Percentiles rank a stretch among this genome's conserved stretches.
Conservation (phyloP, 2,888 invertebrate genomes). For the Ophion slaviceki region DNA sequence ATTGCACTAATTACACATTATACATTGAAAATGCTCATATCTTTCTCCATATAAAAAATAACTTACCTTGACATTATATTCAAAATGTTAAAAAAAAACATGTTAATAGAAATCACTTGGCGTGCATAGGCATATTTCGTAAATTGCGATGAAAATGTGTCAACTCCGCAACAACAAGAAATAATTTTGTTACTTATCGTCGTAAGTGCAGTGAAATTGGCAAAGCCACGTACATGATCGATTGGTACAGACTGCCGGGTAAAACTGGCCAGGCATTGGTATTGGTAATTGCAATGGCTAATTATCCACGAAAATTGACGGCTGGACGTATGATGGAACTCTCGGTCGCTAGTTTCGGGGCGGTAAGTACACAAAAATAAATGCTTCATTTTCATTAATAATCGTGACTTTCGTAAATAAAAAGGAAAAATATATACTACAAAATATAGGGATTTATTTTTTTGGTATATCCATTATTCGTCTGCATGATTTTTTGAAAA, state of each 20-base stretch:
- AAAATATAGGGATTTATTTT: not conserved
- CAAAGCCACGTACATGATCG: constrained; percentile 72
- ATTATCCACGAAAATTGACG: constrained; percentile 73
- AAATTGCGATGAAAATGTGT: too few species aligned
- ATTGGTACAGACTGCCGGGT: constrained; percentile 75
- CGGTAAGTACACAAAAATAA: constrained; percentile 70
- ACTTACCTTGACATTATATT: too few species aligned
- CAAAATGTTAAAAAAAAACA: too few species aligned
- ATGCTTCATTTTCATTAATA: not conserved
- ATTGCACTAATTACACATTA: too few species aligned
- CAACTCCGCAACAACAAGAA: too few species aligned
- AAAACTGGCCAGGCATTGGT: constrained; percentile 71
- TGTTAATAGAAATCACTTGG: too few species aligned
- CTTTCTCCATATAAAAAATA: too few species aligned
- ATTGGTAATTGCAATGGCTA: constrained; percentile 72
- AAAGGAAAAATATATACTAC: not conserved
- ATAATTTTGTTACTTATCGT: not conserved
- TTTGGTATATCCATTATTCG: too few species aligned
- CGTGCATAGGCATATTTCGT: too few species aligned
- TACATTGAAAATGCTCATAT: too few species aligned
- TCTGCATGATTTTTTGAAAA: too few species aligned
- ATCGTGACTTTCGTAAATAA: not conserved
- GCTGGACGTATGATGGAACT: constrained; percentile 76
- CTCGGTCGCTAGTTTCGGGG: constrained; percentile 74
- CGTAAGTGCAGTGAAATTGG: constrained; percentile 68